phyloP scores from a whole-genome alignment of 2,888 invertebrate genomes.

The Hyposoter didymator region DNA sequence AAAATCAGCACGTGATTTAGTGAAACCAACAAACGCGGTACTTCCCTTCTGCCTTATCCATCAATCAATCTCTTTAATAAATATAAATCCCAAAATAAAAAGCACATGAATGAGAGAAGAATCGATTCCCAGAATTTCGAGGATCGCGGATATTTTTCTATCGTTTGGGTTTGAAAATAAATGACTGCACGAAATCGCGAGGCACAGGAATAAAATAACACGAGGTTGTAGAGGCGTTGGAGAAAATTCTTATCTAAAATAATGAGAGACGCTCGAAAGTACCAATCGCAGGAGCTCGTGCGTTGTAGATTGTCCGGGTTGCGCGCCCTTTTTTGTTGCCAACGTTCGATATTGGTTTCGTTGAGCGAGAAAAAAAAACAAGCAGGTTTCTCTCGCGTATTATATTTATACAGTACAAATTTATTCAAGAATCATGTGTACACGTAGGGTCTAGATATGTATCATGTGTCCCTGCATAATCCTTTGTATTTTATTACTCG shows the following conservation, averaged over 20 bases:
- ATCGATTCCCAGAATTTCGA: background rate
- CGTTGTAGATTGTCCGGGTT: background rate
- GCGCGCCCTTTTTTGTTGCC: background rate
- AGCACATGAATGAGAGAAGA: background rate
- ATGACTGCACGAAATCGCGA: background rate
- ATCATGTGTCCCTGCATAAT: conserved; percentile 32
- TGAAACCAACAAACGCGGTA: background rate
- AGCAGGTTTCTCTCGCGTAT: conserved; percentile 15
- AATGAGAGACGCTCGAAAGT: background rate
- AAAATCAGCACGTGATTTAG: background rate
- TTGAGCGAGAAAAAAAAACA: background rate
- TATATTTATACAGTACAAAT: conserved; percentile 23
- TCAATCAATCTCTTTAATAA: background rate
- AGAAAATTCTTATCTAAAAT: background rate
- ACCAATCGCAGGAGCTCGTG: background rate
- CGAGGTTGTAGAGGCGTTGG: background rate
- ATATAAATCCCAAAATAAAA: background rate
- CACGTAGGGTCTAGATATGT: conserved; percentile 31
- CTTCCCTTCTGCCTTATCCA: background rate
- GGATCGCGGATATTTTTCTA: background rate
- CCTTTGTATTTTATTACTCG: conserved; percentile 33
- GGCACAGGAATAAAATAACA: background rate
- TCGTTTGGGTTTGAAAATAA: background rate
- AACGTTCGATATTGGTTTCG: background rate
- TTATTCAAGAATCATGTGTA: conserved; percentile 26